Evolutionary conservation across 2,113 vertebrate genomes (phyloP), one percentile per base, ranked within the genome.

Genomic region (Opisthocomus hoazin): DNA sequence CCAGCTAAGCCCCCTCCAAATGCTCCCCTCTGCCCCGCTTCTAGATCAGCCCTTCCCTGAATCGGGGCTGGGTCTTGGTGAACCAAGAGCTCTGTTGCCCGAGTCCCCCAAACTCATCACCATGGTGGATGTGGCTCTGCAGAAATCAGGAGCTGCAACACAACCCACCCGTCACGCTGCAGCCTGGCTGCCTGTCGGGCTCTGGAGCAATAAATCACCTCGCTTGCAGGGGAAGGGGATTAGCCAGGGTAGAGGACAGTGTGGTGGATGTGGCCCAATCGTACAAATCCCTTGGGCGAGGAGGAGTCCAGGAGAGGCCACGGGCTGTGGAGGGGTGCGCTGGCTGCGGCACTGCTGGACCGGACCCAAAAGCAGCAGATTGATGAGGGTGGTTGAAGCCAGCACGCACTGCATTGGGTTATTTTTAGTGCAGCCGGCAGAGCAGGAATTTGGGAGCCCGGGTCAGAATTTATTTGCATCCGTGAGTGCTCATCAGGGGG

Each of bases 391-490:
- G 92, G 93, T 41, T 46, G 95, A 83, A 93, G 89, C 82, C 90
- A 89, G 94, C 73, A 15, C 19, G 14, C 75, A 58, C 84, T 77
- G 88, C 19, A 1, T 45, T 93, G 39, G 80, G 94, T 65, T 97
- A 96, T 96, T 97, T 97, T 95, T 97, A 97, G 97, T 26, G 3
- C 91, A 92, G 92, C 82, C 13, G 4, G 71, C 89, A 91, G 95
- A 93, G 94, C 76, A 50, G 94, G 93, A 83, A 36, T 95, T 93
- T 94, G 89, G 92, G 94, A 96, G 86, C 92, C 88, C 84, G 57
- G 76, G 75, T 93, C 63, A 30, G 96, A 96, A 95, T 96, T 84
- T 90, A 96, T 96, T 96, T 96, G 84, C 91, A 88, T 96, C 95
- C 41, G 71, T 74, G 89, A 97, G 84, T 11, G 76, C 60, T 95